phyloP scores from a whole-genome alignment of 2,797 vertebrate genomes.

The Anguilla anguilla region DNA sequence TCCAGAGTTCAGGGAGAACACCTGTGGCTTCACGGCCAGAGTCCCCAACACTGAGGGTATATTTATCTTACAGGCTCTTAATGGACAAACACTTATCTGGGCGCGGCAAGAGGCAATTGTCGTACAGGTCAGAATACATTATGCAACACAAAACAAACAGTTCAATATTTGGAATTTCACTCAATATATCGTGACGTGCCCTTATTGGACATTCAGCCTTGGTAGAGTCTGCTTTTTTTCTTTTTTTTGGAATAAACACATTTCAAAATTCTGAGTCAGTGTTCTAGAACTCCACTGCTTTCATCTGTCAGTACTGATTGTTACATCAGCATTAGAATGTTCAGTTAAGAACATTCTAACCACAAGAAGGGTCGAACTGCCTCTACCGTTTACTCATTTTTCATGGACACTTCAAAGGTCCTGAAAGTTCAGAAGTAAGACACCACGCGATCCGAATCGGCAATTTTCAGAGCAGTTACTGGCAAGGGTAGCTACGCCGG shows the following conservation, averaged over 20 bases:
- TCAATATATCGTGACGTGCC: not conserved
- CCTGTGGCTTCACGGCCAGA: not conserved
- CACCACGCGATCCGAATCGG: too few relatives aligned
- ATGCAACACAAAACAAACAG: not conserved
- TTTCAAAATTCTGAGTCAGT: too few relatives aligned
- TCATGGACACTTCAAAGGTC: too few relatives aligned
- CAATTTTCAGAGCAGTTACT: not conserved
- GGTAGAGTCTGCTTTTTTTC: too few relatives aligned
- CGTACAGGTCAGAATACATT: not conserved
- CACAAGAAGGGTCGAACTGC: too few relatives aligned
- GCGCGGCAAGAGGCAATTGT: not conserved
- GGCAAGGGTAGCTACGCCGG: not conserved
- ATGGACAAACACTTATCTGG: not conserved
- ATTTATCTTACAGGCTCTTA: not conserved
- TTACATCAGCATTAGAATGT: too few relatives aligned
- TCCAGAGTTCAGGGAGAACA: not conserved
- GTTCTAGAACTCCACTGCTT: too few relatives aligned
- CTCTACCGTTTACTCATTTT: too few relatives aligned
- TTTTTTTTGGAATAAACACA: too few relatives aligned
- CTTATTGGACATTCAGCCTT: not conserved
- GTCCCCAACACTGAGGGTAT: not conserved
- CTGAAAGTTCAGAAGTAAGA: not conserved
- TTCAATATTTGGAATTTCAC: not conserved
- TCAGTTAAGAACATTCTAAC: too few relatives aligned
- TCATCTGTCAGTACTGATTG: too few relatives aligned